Base-by-base conservation (phyloP, 2,797 vertebrate species). In the Apogon hyalosoma region DNA sequence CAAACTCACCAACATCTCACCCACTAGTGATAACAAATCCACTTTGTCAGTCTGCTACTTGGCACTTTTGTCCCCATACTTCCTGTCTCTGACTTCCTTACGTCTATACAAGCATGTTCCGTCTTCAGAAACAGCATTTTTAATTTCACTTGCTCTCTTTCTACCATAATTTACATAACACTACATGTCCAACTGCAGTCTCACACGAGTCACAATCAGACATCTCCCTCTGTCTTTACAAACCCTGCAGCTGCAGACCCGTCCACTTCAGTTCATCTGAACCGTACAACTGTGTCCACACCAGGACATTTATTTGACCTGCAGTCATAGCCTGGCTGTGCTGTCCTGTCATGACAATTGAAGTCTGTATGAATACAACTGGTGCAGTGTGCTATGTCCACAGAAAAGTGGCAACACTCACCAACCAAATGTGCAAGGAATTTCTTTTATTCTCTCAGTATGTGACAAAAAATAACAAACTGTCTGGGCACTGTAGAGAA, bases 311-410 rank as follows among this genome's bases (percentile, higher is more conserved):
- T 58, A 39, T 47, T 47, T 76, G 63, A 75, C 68, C 68, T 40
- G 15, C 39, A 58, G 77, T 6, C 53, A 40, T 1, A 50, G 79
- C 71, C 14, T 36, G 68, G 70, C 64, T 54, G 54, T 7, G 13
- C 72, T 67, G 78, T 69, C 79, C 47, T 76, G 77, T 86, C 83
- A 69, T 43, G 70, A 89, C 83, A 87, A 87, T 70, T 62, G 45
- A 47, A 69, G 73, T 77, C 80, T 88, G 80, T 83, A 1, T 14
- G 43, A 47, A 74, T 80, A 84, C 58, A 85, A 79, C n/a, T 14
- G 49, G 54, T 49, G 41, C 74, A 76, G 54, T 81, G 80, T 77
- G 51, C 54, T 72, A 52, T 16, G 46, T 60, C 52, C 28, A 48
- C 42, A 61, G 56, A 40, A 56, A 59, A 76, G 60, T 52, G 49